A percentile compares a stretch with the other conserved stretches of the same genome.
Conservation (phyloP, 2,113 vertebrate genomes). For the Entomyzon cyanotis region DNA sequence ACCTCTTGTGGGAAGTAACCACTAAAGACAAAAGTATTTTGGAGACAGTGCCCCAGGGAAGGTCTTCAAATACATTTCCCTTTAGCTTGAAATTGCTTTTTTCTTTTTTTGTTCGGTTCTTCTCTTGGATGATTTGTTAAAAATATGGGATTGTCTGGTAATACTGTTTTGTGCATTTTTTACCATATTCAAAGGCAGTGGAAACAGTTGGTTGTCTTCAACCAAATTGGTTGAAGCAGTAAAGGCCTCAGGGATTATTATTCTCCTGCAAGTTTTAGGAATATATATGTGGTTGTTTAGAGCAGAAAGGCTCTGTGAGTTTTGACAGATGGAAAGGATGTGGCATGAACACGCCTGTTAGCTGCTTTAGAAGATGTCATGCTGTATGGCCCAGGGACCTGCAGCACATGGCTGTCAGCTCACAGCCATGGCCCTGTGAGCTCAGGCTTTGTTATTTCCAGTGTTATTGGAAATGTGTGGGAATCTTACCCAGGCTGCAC, state of each 20-base stretch:
- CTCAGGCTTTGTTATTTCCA: background rate
- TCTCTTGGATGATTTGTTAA: background rate
- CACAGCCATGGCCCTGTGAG: background rate
- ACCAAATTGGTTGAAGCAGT: background rate
- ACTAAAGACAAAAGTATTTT: background rate
- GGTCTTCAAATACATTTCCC: background rate
- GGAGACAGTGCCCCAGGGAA: background rate
- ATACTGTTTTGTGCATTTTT: background rate
- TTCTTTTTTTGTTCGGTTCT: background rate
- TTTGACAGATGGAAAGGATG: background rate
- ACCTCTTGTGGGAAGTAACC: background rate
- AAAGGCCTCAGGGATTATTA: background rate
- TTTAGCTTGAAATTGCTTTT: background rate
- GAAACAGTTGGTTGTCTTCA: background rate
- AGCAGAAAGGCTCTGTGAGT: background rate
- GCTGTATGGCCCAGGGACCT: background rate
- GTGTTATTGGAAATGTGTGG: background rate
- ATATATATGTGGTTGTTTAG: background rate
- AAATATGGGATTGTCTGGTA: background rate
- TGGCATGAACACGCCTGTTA: rapidly evolving
- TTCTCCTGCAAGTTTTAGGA: background rate
- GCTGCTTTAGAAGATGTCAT: background rate
- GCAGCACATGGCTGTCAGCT: background rate
- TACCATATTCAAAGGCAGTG: background rate
- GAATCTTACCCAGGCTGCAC: background rate